Evolutionary conservation across 2,888 invertebrate genomes (phyloP).

Genomic region (Cerastis rubricosa): DNA sequence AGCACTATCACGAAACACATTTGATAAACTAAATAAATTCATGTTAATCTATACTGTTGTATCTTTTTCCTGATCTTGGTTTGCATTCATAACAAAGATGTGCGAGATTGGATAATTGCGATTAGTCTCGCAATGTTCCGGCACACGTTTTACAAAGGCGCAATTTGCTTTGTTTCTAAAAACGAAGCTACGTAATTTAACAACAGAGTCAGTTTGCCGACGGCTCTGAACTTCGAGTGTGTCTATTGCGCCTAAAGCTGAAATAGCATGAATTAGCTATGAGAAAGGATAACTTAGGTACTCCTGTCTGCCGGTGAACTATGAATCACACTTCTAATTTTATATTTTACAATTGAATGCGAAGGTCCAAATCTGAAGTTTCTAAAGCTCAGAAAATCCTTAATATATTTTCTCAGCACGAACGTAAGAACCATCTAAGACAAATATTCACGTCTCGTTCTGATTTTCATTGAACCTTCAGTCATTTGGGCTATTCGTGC

Average conservation of each 20-base stretch:
- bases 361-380: neutral
- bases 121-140: constrained; percentile 54
- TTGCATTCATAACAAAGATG: constrained; percentile 37
- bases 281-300: neutral
- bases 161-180: constrained; percentile 52
- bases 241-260: neutral
- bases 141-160: constrained; percentile 44
- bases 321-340: neutral
- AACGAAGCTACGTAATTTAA: constrained; percentile 8
- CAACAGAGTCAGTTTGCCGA: constrained; percentile 4
- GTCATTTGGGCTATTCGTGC: constrained; percentile 17
- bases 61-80: constrained; percentile 62
- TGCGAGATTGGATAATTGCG: constrained; percentile 55
- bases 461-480: constrained; percentile 22
- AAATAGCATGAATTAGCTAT: neutral
- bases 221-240: constrained; percentile 13
- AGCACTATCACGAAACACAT: constrained; percentile 88
- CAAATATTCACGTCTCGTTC: neutral
- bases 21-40: constrained; percentile 89
- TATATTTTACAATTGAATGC: too few relatives aligned
- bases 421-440: neutral
- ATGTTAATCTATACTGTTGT: constrained; percentile 84
- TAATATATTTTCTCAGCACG: neutral
- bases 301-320: neutral
- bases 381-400: neutral